phyloP scores from a whole-genome alignment of 92 coral and sea anemone genomes.

The Parazoanthus swiftii region DNA sequence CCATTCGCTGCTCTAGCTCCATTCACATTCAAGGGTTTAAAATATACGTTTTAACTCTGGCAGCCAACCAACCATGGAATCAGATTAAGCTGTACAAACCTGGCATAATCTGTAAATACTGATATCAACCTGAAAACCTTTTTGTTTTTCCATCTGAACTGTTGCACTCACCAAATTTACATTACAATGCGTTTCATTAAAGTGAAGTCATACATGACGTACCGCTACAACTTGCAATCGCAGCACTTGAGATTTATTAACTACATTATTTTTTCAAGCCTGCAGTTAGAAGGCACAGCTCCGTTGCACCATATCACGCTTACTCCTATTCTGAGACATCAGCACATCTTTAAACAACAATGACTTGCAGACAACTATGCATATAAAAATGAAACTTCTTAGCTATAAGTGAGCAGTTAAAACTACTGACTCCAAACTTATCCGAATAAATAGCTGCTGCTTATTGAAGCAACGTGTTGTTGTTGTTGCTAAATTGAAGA shows the following conservation, averaged over 20 bases:
- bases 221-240: neutral
- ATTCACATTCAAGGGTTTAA: neutral
- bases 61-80: neutral
- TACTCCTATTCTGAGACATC: too few species aligned
- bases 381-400: too few species aligned
- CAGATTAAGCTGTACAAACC: neutral
- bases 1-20: neutral
- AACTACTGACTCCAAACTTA: neutral
- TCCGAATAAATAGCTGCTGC: too few species aligned
- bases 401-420: constrained; percentile 20
- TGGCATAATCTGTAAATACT: neutral
- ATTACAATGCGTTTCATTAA: constrained; percentile 22
- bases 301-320: neutral
- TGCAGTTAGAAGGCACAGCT: neutral
- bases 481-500: too few species aligned
- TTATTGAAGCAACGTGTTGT: neutral
- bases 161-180: constrained; percentile 12
- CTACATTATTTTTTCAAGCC: neutral
- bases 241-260: neutral
- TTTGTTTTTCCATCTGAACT: neutral
- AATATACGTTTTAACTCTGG: neutral
- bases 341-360: neutral
- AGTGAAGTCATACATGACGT: constrained; percentile 36
- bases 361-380: neutral
- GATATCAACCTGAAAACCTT: neutral